phyloP scores from a whole-genome alignment of 2,797 vertebrate species.

The Arnoldichthys spilopterus region DNA sequence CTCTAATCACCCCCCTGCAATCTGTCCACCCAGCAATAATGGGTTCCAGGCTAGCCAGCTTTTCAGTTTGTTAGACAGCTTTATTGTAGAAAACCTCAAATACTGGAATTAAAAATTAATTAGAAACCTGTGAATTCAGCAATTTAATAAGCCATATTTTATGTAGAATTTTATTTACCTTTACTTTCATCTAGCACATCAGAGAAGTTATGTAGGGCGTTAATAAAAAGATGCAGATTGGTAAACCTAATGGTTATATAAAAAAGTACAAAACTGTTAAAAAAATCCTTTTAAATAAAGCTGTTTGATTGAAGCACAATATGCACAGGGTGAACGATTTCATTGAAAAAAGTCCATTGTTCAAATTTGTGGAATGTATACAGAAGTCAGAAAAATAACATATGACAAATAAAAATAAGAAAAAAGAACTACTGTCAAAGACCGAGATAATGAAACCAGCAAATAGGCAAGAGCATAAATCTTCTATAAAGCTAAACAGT shows the following conservation, averaged over 20 bases:
- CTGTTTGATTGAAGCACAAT: too few relatives aligned
- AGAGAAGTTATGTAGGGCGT: background rate
- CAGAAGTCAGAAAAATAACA: background rate
- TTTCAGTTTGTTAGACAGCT: background rate
- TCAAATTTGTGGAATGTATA: background rate
- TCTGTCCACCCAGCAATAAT: constrained; percentile 7
- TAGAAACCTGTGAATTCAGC: background rate
- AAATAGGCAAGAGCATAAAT: background rate
- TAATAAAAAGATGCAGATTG: too few relatives aligned
- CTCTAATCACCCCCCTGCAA: constrained; percentile 10
- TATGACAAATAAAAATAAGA: background rate
- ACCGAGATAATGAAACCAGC: background rate
- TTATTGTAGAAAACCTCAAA: background rate
- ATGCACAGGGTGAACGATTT: too few relatives aligned
- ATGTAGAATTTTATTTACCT: background rate
- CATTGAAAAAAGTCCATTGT: too few relatives aligned
- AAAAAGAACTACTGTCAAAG: background rate
- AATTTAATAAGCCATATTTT: background rate
- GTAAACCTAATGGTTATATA: too few relatives aligned
- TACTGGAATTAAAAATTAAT: background rate
- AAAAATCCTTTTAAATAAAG: too few relatives aligned
- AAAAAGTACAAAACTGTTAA: too few relatives aligned
- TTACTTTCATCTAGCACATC: background rate
- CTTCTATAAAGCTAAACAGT: background rate
- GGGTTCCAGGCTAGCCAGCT: background rate